Percentiles rank a stretch among this genome's conserved stretches.
These are phyloP conservation scores for Ivindomyrus marchei DNA, from an alignment of 2,113 vertebrate species.

Conservation along the genomic window DNA sequence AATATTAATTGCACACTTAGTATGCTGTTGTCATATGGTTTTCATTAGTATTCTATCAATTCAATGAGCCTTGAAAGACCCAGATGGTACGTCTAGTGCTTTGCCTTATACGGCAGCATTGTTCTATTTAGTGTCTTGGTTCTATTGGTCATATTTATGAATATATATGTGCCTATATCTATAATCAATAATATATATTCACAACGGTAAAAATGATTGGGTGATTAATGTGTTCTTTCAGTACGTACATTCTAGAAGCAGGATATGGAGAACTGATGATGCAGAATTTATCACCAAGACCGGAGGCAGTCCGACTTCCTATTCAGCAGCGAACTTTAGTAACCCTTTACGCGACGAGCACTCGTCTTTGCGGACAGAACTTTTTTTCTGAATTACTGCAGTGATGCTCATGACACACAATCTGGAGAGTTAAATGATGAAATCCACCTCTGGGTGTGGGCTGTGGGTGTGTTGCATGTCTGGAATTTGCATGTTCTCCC, in stretches of 20 bases:
- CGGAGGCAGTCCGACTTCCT: background rate
- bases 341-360: background rate
- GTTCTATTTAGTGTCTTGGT: conserved; percentile 41
- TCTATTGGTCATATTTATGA: conserved; percentile 45
- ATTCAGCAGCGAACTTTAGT: background rate
- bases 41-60: conserved; percentile 66
- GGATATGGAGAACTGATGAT: background rate
- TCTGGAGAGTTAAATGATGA: background rate
- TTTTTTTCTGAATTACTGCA: background rate
- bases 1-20: conserved; percentile 60
- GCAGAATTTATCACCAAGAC: background rate
- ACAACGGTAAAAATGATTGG: background rate
- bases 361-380: background rate
- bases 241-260: background rate
- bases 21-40: conserved; percentile 58
- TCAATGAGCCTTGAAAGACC: conserved; percentile 54
- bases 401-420: background rate
- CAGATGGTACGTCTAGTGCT: conserved; percentile 51
- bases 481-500: background rate
- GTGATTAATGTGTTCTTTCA: background rate
- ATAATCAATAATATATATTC: background rate
- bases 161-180: conserved; percentile 22
- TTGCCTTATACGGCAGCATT: conserved; percentile 23
- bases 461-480: background rate
- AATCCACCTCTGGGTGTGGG: background rate